phyloP scores from a whole-genome alignment of 2,888 invertebrate genomes.

The Acholoe squamosa region DNA sequence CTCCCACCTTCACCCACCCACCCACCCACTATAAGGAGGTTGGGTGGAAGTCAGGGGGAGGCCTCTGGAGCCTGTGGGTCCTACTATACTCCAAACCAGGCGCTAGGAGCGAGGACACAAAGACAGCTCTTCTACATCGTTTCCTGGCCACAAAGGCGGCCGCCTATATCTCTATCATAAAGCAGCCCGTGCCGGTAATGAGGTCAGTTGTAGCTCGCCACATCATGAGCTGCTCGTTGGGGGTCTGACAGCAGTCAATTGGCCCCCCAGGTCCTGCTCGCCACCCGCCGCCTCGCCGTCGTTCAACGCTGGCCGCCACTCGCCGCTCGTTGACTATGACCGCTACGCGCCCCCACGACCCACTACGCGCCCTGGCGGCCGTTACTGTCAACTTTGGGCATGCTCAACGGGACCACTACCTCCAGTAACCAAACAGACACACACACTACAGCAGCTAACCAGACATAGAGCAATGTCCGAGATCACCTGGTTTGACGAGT shows the following conservation, averaged over 20 bases:
- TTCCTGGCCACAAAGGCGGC: slow-evolving; percentile 14
- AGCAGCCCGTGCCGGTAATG: slow-evolving; percentile 22
- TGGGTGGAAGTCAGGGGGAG: neutral
- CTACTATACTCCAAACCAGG: neutral
- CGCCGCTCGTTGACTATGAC: neutral
- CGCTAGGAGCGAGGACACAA: neutral
- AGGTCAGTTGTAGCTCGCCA: slow-evolving; percentile 39
- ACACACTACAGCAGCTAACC: neutral
- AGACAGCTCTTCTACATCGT: slow-evolving; percentile 10
- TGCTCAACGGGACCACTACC: slow-evolving; percentile 26
- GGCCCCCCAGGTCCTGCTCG: slow-evolving; percentile 20
- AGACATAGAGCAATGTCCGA: neutral
- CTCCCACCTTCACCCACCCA: neutral
- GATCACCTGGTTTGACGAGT: neutral
- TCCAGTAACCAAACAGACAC: neutral
- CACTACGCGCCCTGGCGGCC: slow-evolving; percentile 40
- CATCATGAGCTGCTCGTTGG: neutral
- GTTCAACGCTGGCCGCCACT: neutral
- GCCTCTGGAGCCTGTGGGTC: neutral
- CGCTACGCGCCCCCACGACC: slow-evolving; percentile 39
- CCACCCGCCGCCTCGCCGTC: neutral
- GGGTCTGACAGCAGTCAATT: slow-evolving; percentile 53
- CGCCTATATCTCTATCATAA: slow-evolving; percentile 34
- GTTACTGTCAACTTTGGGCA: slow-evolving; percentile 31
- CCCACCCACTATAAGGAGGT: neutral